Conservation (phyloP, 2,888 invertebrate species). For the Brenthis ino region DNA sequence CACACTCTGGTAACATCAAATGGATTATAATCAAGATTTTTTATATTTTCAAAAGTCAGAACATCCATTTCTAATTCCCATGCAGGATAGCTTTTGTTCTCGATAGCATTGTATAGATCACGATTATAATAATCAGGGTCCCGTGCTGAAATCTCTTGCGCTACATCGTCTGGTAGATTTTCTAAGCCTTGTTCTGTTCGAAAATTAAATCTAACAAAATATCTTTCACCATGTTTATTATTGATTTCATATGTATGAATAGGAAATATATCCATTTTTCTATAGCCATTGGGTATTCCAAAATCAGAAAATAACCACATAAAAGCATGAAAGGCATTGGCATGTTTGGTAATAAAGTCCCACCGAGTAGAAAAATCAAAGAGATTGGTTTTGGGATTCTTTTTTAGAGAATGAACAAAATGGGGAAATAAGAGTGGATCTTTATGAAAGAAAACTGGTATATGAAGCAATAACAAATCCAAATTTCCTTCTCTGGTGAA, state of each 20-base stretch:
- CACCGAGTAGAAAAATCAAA: conserved; percentile 93
- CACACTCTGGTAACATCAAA: conserved; percentile 60
- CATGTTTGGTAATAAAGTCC: conserved; percentile 92
- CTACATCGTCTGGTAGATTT: conserved; percentile 85
- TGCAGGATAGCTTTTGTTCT: conserved; percentile 76
- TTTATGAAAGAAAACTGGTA: conserved; percentile 92
- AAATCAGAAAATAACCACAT: conserved; percentile 91
- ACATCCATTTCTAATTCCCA: conserved; percentile 66
- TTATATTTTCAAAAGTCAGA: conserved; percentile 50
- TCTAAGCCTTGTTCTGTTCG: conserved; percentile 94
- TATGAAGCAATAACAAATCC: conserved; percentile 93
- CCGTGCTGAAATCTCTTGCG: conserved; percentile 82
- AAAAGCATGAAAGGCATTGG: conserved; percentile 89
- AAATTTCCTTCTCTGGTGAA: conserved; percentile 94
- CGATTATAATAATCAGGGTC: conserved; percentile 93
- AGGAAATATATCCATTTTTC: conserved; percentile 95
- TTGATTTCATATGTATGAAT: conserved; percentile 94
- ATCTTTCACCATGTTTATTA: conserved; percentile 85
- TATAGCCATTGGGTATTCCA: conserved; percentile 93
- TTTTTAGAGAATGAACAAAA: conserved; percentile 94
- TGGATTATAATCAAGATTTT: conserved; percentile 56
- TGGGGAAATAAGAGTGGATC: conserved; percentile 92
- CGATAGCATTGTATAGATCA: conserved; percentile 94
- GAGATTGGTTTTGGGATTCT: conserved; percentile 93
- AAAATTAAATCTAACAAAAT: conserved; percentile 94